phyloP scores from a whole-genome alignment of 2,113 vertebrate genomes.

The Ammospiza nelsoni region DNA sequence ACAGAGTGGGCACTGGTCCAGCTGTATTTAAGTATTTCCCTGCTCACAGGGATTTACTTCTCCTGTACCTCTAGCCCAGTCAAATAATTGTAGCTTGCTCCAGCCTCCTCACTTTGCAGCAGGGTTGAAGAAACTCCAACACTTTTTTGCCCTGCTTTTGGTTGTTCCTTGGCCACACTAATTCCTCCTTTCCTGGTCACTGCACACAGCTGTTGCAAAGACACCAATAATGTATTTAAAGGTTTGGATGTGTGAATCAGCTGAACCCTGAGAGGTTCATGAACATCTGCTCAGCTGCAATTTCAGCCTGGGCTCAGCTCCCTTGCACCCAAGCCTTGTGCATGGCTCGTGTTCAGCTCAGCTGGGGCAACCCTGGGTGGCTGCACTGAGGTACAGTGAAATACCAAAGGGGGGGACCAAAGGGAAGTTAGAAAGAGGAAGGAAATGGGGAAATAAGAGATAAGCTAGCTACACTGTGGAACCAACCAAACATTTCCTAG shows the following conservation, averaged over 20 bases:
- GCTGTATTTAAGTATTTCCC: background rate
- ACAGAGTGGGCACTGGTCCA: background rate
- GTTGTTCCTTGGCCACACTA: background rate
- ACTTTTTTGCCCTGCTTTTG: background rate
- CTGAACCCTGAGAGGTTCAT: background rate
- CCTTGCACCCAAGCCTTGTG: background rate
- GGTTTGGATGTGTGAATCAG: background rate
- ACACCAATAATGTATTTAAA: background rate
- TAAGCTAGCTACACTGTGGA: background rate
- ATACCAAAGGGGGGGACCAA: background rate
- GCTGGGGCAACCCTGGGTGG: accelerated
- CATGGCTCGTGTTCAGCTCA: accelerated
- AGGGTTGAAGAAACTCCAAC: background rate
- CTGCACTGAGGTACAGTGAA: background rate
- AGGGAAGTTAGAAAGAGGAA: constrained; percentile 10
- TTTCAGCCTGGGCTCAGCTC: background rate
- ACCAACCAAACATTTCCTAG: background rate
- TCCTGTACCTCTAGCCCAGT: background rate
- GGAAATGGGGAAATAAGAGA: background rate
- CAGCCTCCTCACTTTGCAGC: background rate
- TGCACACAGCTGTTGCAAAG: background rate
- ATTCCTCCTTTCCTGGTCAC: background rate
- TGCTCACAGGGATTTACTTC: background rate
- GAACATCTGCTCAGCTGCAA: background rate
- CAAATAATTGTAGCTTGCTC: background rate